These are phyloP conservation scores for Hydriomena furcata DNA, from an alignment of 2,888 invertebrate genomes.

Conservation along the genomic window DNA sequence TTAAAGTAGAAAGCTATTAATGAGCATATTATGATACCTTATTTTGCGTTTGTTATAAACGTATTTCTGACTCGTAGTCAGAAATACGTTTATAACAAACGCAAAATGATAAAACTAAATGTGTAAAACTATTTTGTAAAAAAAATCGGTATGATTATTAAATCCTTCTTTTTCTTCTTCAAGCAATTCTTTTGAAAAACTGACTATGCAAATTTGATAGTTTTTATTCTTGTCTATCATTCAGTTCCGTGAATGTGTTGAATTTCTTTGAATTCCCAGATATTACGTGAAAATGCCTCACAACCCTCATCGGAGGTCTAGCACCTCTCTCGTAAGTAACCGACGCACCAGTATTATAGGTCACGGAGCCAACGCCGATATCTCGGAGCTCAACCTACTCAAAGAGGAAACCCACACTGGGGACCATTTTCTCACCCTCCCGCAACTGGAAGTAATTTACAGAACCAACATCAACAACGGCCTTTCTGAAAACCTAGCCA, in stretches of 20 bases:
- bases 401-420: constrained; percentile 70
- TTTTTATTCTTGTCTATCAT: not conserved
- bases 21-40: too few relatives aligned
- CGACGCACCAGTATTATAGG: constrained; percentile 29
- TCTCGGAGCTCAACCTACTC: constrained; percentile 55
- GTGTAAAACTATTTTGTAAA: too few relatives aligned
- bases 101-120: too few relatives aligned
- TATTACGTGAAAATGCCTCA: constrained; percentile 45
- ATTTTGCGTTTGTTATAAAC: too few relatives aligned
- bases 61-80: too few relatives aligned
- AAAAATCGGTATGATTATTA: too few relatives aligned
- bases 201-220: not conserved
- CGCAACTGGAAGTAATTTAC: constrained; percentile 69
- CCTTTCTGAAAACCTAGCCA: constrained; percentile 78
- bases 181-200: not conserved
- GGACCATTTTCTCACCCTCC: constrained; percentile 70
- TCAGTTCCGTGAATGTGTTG: not conserved
- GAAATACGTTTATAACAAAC: too few relatives aligned
- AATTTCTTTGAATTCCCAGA: not conserved
- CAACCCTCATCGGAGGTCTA: constrained; percentile 44
- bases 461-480: constrained; percentile 77
- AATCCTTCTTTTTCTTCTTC: too few relatives aligned
- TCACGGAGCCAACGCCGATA: constrained; percentile 40
- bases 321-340: constrained; percentile 41
- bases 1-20: too few relatives aligned